Conservation (phyloP, 2,797 vertebrate species). For the Hydrophis major region DNA sequence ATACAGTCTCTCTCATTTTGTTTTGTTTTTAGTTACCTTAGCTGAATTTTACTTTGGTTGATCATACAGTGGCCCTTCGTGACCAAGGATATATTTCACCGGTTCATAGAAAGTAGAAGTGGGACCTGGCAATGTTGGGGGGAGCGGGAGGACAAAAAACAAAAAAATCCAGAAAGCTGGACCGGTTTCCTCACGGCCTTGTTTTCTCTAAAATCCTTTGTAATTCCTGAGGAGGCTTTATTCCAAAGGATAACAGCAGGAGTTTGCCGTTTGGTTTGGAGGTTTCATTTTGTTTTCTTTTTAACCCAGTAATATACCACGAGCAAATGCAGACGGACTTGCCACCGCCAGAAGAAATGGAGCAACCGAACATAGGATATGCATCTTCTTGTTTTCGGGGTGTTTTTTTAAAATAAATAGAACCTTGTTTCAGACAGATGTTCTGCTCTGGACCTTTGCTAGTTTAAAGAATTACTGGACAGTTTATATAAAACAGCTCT, state of each 20-base stretch:
- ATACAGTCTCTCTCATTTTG: background rate
- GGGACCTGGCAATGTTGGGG: slow-evolving; percentile 27
- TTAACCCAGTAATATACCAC: background rate
- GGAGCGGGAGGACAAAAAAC: no score
- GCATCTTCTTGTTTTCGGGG: slow-evolving; percentile 30
- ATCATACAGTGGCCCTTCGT: slow-evolving; percentile 5
- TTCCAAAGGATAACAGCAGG: background rate
- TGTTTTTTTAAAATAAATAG: slow-evolving; percentile 13
- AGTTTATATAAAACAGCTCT: background rate
- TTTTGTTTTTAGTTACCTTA: background rate
- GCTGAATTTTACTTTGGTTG: background rate
- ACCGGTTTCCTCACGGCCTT: slow-evolving; percentile 39
- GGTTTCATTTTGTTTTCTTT: background rate
- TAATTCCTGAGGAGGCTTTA: background rate
- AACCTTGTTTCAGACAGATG: slow-evolving; percentile 41
- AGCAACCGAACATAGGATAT: slow-evolving; percentile 21
- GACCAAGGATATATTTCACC: slow-evolving; percentile 14
- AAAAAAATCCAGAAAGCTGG: slow-evolving; percentile 20
- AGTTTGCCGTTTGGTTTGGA: background rate
- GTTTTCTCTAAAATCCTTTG: background rate
- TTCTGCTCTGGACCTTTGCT: slow-evolving; percentile 35
- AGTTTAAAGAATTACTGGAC: slow-evolving; percentile 22
- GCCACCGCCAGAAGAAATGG: slow-evolving; percentile 25
- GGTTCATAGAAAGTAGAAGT: background rate
- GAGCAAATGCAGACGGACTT: slow-evolving; percentile 23